Evolutionary conservation across 1,140 invertebrate genomes (phyloP), one percentile per base, ranked within the genome.

Genomic region (Calliphora vicina): DNA sequence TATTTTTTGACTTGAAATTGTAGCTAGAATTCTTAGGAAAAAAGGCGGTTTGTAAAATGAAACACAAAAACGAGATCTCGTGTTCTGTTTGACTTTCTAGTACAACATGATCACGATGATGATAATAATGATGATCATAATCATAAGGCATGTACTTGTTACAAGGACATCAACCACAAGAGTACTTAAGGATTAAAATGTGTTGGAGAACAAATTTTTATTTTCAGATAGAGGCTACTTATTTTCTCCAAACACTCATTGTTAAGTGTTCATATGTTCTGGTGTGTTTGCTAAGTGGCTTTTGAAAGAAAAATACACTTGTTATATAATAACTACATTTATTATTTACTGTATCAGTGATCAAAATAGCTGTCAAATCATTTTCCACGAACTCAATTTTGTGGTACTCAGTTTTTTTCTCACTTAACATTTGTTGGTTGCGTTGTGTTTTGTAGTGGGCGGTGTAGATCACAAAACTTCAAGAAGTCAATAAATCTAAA

Each of bases 41-140:
- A 88, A 87, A 84, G 86, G 74, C 82, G 57, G 82, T 67, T 82
- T 86, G 87, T 87, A 88, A 86, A 86, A 85, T 84, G 86, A 87
- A 86, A 85, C 85, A 87, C 82, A 82, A 82, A 82, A 71, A 20
- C 17, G 15, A 23, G 84, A 84, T 50, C 45, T 50, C 15, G 45
- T 50, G 15, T 3, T 12, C 15, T 12, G 12, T 6, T 50, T 50
- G 45, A 50, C 13, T 50, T 50, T 50, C 35, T 35, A 10, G 6
- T 35, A 35, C 35, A 35, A 35, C 35, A 35, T 8, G 35, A 35
- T 50, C 45, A 17, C 15, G 45, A 17, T 50, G 5, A 17, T 13
- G 1, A n/a, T n/a, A n/a, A n/a, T n/a, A n/a, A 50, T 17, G 8
- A 50, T 50, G 45, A 50, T 85, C 45, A 50, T 2, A 35, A 50